A percentile compares a stretch with the other conserved stretches of the same genome.
Evolutionary conservation across 2,888 invertebrate species (phyloP).

Genomic region (Caenorhabditis sp.): DNA sequence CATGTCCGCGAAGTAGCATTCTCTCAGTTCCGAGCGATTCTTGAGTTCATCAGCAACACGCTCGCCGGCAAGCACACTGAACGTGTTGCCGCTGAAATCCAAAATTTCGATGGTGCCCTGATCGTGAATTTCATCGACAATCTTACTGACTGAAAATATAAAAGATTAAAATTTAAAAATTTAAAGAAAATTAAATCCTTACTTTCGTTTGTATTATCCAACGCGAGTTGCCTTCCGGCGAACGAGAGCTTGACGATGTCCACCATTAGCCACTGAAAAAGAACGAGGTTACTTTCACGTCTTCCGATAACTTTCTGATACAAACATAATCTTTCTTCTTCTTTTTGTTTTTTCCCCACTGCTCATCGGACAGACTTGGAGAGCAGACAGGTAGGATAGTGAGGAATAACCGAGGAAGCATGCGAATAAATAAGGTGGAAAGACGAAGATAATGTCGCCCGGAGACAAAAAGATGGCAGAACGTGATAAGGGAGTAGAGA

Average conservation of each 20-base stretch:
- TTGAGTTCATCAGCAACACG: conserved; percentile 70
- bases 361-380: not conserved
- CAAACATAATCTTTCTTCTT: not conserved
- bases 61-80: conserved; percentile 74
- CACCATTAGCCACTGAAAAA: conserved; percentile 32
- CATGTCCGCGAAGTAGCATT: conserved; percentile 95
- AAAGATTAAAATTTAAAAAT: not conserved
- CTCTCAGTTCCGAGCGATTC: conserved; percentile 78
- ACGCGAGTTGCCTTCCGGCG: conserved; percentile 36
- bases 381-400: conserved; percentile 46
- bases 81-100: conserved; percentile 78
- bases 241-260: conserved; percentile 47
- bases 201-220: conserved; percentile 41
- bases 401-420: conserved; percentile 53
- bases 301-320: not conserved
- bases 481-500: conserved; percentile 14
- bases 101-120: conserved; percentile 62
- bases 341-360: not conserved
- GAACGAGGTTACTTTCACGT: not conserved
- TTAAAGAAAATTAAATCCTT: not conserved
- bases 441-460: too few species aligned
- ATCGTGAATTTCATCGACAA: conserved; percentile 65
- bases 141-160: conserved; percentile 62
- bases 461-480: conserved; percentile 8
- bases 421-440: conserved; percentile 8